Conservation (phyloP, 2,888 invertebrate species). For the Amblyjoppa fuscipennis region DNA sequence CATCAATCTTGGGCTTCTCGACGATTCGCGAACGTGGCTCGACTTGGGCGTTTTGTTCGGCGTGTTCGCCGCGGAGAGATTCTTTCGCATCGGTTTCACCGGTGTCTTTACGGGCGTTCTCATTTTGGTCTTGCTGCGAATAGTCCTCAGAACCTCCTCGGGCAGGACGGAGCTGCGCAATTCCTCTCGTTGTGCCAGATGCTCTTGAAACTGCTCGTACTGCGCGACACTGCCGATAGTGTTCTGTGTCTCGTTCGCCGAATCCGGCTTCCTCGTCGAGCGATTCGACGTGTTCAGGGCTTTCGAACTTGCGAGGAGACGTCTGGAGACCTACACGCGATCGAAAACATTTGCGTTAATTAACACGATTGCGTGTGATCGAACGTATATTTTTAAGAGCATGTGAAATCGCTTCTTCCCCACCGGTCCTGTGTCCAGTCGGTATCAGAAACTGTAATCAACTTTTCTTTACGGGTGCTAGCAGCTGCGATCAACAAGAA, state of each 20-base stretch:
- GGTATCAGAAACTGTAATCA: no score
- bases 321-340: slow-evolving; percentile 54
- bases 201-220: slow-evolving; percentile 85
- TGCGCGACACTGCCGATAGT: slow-evolving; percentile 70
- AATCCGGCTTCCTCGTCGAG: slow-evolving; percentile 40
- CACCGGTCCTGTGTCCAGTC: no score
- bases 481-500: no score
- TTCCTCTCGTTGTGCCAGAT: slow-evolving; percentile 86
- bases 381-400: no score
- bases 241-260: slow-evolving; percentile 58
- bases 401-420: no score
- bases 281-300: slow-evolving; percentile 55
- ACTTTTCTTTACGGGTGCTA: no score
- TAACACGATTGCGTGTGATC: neutral
- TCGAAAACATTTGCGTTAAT: neutral
- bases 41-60: slow-evolving; percentile 66
- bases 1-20: slow-evolving; percentile 68
- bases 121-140: slow-evolving; percentile 76
- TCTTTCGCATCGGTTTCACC: slow-evolving; percentile 79
- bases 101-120: slow-evolving; percentile 76
- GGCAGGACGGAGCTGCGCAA: slow-evolving; percentile 87
- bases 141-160: slow-evolving; percentile 78
- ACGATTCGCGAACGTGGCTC: slow-evolving; percentile 45
- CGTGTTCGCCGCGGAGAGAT: slow-evolving; percentile 70
- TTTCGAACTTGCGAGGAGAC: slow-evolving; percentile 49